These are phyloP conservation scores for Centroberyx gerrardi DNA, from an alignment of 2,797 vertebrate species.

Conservation along the genomic window DNA sequence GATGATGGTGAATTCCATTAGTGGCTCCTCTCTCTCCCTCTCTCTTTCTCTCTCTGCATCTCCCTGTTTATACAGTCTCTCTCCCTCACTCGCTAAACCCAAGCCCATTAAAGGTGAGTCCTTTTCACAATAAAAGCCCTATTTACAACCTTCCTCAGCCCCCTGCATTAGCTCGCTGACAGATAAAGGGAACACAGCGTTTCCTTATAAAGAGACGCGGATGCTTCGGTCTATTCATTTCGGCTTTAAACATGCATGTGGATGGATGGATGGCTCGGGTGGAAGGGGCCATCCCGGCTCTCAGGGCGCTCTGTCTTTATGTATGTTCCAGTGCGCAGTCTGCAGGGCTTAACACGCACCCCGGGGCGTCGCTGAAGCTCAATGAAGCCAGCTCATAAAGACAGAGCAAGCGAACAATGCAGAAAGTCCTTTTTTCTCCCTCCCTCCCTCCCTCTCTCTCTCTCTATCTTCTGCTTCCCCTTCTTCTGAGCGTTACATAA, in stretches of 20 bases:
- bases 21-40: slow-evolving; percentile 42
- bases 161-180: slow-evolving; percentile 67
- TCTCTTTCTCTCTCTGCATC: slow-evolving; percentile 44
- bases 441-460: slow-evolving; percentile 49
- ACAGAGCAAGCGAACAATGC: slow-evolving; percentile 44
- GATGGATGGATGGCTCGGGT: slow-evolving; percentile 65
- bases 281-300: slow-evolving; percentile 29
- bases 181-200: slow-evolving; percentile 72
- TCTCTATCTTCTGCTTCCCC: slow-evolving; percentile 16
- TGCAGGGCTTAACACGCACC: slow-evolving; percentile 69
- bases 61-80: slow-evolving; percentile 30
- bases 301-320: slow-evolving; percentile 68
- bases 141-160: slow-evolving; percentile 27
- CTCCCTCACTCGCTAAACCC: slow-evolving; percentile 27
- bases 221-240: slow-evolving; percentile 66
- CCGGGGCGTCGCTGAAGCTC: slow-evolving; percentile 74
- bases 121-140: slow-evolving; percentile 76
- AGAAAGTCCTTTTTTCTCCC: background rate
- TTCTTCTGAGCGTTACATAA: slow-evolving; percentile 77
- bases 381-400: slow-evolving; percentile 73
- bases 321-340: slow-evolving; percentile 71
- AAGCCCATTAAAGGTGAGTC: slow-evolving; percentile 72
- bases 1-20: slow-evolving; percentile 77
- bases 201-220: slow-evolving; percentile 56
- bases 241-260: slow-evolving; percentile 67